Conservation (phyloP, 2,797 vertebrate genomes). For the Melanotaenia boesemani region DNA sequence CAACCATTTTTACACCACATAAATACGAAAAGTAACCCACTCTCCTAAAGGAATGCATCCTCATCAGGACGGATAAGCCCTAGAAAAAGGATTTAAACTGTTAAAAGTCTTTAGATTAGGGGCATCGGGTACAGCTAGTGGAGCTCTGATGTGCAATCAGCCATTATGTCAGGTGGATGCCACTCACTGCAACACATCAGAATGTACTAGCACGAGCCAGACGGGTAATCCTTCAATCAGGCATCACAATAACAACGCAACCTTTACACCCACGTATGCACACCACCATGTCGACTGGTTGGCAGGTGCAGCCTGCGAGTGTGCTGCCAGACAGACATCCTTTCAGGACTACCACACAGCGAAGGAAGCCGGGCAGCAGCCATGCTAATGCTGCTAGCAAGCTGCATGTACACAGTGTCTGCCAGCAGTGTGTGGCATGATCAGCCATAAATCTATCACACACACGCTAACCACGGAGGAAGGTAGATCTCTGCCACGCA, state of each 20-base stretch:
- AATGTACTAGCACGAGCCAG: neutral
- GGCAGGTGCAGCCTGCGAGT: constrained; percentile 55
- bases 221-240: constrained; percentile 1
- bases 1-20: neutral
- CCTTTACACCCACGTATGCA: constrained; percentile 29
- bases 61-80: neutral
- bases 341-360: constrained; percentile 17
- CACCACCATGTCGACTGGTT: constrained; percentile 30
- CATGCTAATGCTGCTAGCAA: constrained; percentile 65
- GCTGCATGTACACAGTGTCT: constrained; percentile 45
- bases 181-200: constrained; percentile 15
- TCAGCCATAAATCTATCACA: constrained; percentile 16
- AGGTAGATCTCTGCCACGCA: constrained; percentile 17
- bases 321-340: constrained; percentile 6
- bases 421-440: constrained; percentile 41
- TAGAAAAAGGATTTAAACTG: neutral
- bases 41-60: neutral
- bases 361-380: constrained; percentile 39
- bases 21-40: neutral
- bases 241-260: constrained; percentile 39
- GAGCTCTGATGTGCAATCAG: constrained; percentile 20
- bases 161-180: constrained; percentile 18
- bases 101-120: neutral
- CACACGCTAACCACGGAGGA: constrained; percentile 35
- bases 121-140: constrained; percentile 3